Evolutionary conservation across 2,797 vertebrate genomes (phyloP), one percentile per base, ranked within the genome.

Genomic region (Huso huso): DNA sequence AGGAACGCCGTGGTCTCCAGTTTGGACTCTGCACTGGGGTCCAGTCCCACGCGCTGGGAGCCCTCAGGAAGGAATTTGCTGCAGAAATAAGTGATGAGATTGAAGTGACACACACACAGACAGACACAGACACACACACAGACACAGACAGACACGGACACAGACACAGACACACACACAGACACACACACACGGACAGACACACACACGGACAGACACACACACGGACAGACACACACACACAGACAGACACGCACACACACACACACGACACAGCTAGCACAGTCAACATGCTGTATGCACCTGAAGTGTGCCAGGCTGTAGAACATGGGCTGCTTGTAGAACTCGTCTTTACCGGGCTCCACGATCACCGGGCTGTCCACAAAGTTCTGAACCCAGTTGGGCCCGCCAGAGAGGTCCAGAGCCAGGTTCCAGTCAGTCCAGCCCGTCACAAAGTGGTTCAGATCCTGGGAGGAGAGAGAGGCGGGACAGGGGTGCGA

Each of bases 321-420:
- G 72, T 99, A 99, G 79, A 96, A 99, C 77, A 89, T 89, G 2
- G 96, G 95, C 79, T 99, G 96, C 62, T 98, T 98, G 79, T 95
- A 99, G 83, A 98, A 99, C 13, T 88, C 66, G 6, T 92, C 93
- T 1, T 76, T 83, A 0, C 70, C 66, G 1, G 70, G 68, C 12
- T 97, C 90, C 64, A 98, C 96, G 0, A 99, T 94, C 68, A 99
- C 0, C 0, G 95, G 88, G 66, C 96, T 99, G 83, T 99, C 96
- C 0, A 94, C 95, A 0, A 90, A 95, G 78, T 99, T 99, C 70
- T 92, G 89, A 2, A 90, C 92, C 95, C 95, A 99, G 74, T 93
- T 98, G 70, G 96, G 96, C 0, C 95, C 96, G 4, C 96, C 96
- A 7, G 83, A 82, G 10, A 75, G 79, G 70, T 97, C 90, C 76